Base-by-base conservation (phyloP, 2,113 vertebrate species). In the Burhinus bistriatus region DNA sequence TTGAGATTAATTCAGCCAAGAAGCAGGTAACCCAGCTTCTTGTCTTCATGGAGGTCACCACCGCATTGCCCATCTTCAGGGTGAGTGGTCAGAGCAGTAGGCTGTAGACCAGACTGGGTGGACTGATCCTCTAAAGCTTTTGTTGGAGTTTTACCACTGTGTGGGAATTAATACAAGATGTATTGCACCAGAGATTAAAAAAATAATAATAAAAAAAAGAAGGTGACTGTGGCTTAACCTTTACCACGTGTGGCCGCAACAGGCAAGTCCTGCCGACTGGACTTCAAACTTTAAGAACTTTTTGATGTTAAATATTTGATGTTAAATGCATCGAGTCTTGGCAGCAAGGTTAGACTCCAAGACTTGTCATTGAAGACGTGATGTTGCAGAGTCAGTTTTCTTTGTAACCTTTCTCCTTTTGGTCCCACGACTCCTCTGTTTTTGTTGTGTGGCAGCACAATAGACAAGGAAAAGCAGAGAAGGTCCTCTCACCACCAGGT, bases 1-100 rank as follows among this genome's bases (percentile, higher is more conserved):
- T 64, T 51, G 15, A 21, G 59, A 40, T 69, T 38, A 42, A 23
- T 36, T 29, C 22, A 32, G 47, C n/a, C 32, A 17, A 68, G 55
- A 26, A 14, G 68, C 9, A 32, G 54, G 15, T 57, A 45, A 51
- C 19, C 16, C 52, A 57, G 15, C 34, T 30, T 78, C 45, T 29
- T 36, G 6, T 52, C 61, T 40, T 44, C 26, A 0, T 11, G 45
- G 87, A 70, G 66, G 59, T 13, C 79, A 72, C 32, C 47, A 11
- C 1, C 0, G 0, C 12, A 0, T 23, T 76, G 70, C 44, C 58
- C 49, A 2, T 34, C 66, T 55, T 38, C 54, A 14, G 15, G 36
- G 36, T 6, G 72, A 65, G 62, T 4, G 17, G 15, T 62, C 52
- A 44, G 47, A 71, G 54, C 76, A 11, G 8, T 5, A 36, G 20